Conservation (phyloP, 2,797 vertebrate species). For the Tauraco hartlaubi region DNA sequence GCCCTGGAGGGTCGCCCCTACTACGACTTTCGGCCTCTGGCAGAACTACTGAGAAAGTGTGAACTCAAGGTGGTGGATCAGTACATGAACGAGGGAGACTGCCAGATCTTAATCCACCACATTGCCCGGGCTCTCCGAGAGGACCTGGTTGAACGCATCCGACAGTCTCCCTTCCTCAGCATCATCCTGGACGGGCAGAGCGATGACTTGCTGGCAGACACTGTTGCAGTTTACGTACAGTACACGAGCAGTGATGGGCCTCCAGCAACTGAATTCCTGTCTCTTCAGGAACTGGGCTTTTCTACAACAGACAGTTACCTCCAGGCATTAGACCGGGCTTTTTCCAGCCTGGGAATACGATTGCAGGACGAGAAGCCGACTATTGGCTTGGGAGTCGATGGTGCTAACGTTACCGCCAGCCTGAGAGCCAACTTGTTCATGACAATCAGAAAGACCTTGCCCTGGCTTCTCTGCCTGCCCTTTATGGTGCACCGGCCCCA, state of each 20-base stretch:
- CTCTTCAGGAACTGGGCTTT: conserved; percentile 91
- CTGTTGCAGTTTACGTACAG: conserved; percentile 93
- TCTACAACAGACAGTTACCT: conserved; percentile 91
- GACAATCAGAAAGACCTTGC: conserved; percentile 91
- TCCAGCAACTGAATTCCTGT: conserved; percentile 92
- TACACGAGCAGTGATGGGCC: conserved; percentile 91
- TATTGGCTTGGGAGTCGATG: conserved; percentile 91
- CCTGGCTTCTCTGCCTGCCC: conserved; percentile 94
- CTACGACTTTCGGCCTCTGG: conserved; percentile 92
- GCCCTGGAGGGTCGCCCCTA: conserved; percentile 93
- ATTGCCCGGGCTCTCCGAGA: conserved; percentile 91
- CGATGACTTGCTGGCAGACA: conserved; percentile 90
- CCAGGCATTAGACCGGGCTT: conserved; percentile 92
- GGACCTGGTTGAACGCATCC: conserved; percentile 93
- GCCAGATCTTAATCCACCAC: conserved; percentile 94
- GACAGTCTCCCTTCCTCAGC: conserved; percentile 93
- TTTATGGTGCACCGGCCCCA: conserved; percentile 96
- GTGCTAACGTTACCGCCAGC: conserved; percentile 89
- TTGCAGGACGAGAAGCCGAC: conserved; percentile 91
- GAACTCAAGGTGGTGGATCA: conserved; percentile 98
- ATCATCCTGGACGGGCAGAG: conserved; percentile 95
- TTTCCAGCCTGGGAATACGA: conserved; percentile 88
- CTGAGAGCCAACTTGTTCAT: conserved; percentile 91
- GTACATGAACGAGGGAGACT: conserved; percentile 97
- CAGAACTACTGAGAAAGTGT: conserved; percentile 93